Evolutionary conservation across 1,140 invertebrate genomes (phyloP).

Genomic region (Drosophila varians): DNA sequence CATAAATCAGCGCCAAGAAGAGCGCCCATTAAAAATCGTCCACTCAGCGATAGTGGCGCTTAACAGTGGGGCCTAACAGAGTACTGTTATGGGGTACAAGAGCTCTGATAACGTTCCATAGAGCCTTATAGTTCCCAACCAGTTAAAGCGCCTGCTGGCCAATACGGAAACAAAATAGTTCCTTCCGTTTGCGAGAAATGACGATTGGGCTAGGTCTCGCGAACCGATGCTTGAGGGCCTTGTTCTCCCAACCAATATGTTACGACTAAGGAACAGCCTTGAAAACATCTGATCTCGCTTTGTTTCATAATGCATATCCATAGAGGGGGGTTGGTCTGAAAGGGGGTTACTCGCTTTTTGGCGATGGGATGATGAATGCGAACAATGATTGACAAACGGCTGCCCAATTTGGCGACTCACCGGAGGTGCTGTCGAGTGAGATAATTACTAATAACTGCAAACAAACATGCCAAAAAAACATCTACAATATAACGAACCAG

Average conservation of each 20-base stretch:
- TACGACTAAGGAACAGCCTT: slow-evolving; percentile 73
- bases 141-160: slow-evolving; percentile 3
- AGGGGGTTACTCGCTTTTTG: background rate
- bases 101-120: background rate
- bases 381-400: slow-evolving; percentile 57
- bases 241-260: slow-evolving; percentile 74
- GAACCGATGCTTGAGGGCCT: slow-evolving; percentile 55
- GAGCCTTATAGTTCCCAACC: slow-evolving; percentile 51
- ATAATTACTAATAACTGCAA: slow-evolving; percentile 67
- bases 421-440: slow-evolving; percentile 29
- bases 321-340: background rate
- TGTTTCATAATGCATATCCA: slow-evolving; percentile 5
- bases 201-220: slow-evolving; percentile 68
- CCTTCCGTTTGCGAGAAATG: slow-evolving; percentile 38
- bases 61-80: background rate
- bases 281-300: slow-evolving; percentile 70
- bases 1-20: slow-evolving; percentile 28
- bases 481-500: background rate
- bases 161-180: background rate
- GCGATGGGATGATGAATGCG: slow-evolving; percentile 32
- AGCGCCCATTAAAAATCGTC: slow-evolving; percentile 31
- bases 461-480: slow-evolving; percentile 38
- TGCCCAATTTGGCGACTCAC: slow-evolving; percentile 55
- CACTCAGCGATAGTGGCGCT: slow-evolving; percentile 5
- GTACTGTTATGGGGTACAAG: background rate